Evolutionary conservation across 2,113 vertebrate species (phyloP).

Genomic region (Crotophaga sulcirostris): DNA sequence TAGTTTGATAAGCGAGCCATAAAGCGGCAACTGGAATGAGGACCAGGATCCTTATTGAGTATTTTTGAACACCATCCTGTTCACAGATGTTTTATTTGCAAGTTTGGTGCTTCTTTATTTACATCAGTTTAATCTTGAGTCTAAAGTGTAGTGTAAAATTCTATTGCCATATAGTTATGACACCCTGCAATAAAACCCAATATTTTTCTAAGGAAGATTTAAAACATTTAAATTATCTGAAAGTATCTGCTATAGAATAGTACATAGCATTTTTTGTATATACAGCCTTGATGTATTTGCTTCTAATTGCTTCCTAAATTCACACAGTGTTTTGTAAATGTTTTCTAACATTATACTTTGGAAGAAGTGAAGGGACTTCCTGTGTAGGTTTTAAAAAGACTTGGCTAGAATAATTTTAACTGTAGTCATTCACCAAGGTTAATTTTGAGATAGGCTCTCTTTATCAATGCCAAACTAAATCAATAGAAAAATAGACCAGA

Average conservation of each 20-base stretch:
- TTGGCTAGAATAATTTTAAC: background rate
- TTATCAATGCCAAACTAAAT: background rate
- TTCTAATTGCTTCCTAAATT: constrained; percentile 8
- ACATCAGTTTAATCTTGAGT: background rate
- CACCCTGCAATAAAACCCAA: background rate
- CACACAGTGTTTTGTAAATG: background rate
- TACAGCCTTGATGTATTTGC: background rate
- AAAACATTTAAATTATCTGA: background rate
- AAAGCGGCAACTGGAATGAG: background rate
- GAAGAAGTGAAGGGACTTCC: background rate
- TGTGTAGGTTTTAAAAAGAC: background rate
- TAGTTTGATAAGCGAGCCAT: background rate
- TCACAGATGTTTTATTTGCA: background rate
- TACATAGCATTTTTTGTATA: background rate
- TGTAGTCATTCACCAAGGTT: background rate
- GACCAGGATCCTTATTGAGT: background rate
- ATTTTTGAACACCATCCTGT: background rate
- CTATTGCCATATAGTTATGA: background rate
- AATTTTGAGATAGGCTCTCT: background rate
- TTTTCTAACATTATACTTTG: background rate
- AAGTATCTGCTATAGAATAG: background rate
- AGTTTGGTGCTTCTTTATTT: background rate
- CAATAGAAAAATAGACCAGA: background rate
- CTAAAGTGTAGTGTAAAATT: background rate
- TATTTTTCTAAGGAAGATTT: background rate